These are phyloP conservation scores for Hylia prasina DNA, from an alignment of 2,113 vertebrate species.

Conservation along the genomic window DNA sequence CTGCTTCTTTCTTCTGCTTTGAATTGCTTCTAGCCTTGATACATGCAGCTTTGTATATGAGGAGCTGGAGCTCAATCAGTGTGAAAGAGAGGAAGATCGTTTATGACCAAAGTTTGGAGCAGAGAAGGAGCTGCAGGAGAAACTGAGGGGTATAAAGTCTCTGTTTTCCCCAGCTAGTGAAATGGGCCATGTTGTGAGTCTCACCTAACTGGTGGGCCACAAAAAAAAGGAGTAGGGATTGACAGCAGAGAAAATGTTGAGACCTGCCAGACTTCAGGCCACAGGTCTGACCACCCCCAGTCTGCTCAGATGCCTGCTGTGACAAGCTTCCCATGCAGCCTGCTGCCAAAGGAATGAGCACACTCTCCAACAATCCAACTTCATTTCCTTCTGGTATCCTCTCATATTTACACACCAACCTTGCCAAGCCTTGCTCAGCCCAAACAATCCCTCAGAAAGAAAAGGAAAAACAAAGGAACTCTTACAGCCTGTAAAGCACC, in stretches of 20 bases:
- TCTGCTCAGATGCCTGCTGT: neutral
- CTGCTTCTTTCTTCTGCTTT: neutral
- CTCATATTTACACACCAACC: neutral
- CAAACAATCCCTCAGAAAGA: neutral
- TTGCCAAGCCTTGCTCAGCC: constrained; percentile 7
- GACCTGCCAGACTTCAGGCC: neutral
- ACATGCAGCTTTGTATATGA: neutral
- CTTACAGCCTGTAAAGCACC: neutral
- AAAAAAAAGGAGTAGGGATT: neutral
- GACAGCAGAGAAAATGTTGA: neutral
- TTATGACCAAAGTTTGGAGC: neutral
- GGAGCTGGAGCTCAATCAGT: neutral
- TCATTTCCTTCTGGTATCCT: constrained; percentile 25
- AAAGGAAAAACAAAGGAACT: neutral
- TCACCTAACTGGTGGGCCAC: neutral
- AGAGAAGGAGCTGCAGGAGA: neutral
- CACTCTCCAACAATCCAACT: neutral
- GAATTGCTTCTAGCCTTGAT: neutral
- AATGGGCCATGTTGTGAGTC: neutral
- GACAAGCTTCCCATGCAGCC: neutral
- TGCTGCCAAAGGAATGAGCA: constrained; percentile 21
- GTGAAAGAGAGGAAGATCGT: neutral
- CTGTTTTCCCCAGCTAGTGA: neutral
- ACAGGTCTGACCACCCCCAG: neutral
- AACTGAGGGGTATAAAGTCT: neutral